Evolutionary conservation across 2,113 vertebrate species (phyloP), one percentile per base, ranked within the genome.

Genomic region (Perca schrenkii): DNA sequence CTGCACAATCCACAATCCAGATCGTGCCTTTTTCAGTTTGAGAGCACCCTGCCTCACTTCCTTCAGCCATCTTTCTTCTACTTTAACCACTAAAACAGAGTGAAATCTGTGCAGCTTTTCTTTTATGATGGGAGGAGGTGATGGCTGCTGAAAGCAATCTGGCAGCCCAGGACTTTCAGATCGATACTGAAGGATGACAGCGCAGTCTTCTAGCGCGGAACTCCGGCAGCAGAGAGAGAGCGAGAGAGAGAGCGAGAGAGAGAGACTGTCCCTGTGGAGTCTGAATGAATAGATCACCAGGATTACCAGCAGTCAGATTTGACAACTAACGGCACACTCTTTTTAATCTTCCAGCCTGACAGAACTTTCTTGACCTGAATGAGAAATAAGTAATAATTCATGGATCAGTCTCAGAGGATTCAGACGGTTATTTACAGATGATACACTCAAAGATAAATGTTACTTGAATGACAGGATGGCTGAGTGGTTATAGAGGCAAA

Each of bases 111-210:
- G 70, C 82, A 72, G 49, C 57, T 57, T 85, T 90, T 56, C 75
- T 72, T 79, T 85, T 40, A 72, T 79, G 92, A 89, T 89, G 86
- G 80, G 16, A 79, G 80, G 63, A 79, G 86, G 82, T 83, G 86
- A 88, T 53, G 72, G 82, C 53, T 77, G 82, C 82, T 82, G 85
- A 85, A 87, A 89, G 84, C 82, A 89, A 82, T 88, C 88, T 84
- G 86, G 87, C 73, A 5, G 71, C 13, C 25, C 86, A 54, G 86
- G 71, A 89, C 81, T 81, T 57, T 80, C 68, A 31, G 84, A 88
- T 93, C 86, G 36, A 93, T 89, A 71, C 43, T 11, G 61, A 66
- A 66, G 74, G 56, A 75, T 46, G 21, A 68, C 62, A 10, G 74
- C 22, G 31, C 49, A 10, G 61, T 82, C 71, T 52, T 82, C 81